Base-by-base conservation (phyloP, 2,888 invertebrate genomes). In the Noctua comes region DNA sequence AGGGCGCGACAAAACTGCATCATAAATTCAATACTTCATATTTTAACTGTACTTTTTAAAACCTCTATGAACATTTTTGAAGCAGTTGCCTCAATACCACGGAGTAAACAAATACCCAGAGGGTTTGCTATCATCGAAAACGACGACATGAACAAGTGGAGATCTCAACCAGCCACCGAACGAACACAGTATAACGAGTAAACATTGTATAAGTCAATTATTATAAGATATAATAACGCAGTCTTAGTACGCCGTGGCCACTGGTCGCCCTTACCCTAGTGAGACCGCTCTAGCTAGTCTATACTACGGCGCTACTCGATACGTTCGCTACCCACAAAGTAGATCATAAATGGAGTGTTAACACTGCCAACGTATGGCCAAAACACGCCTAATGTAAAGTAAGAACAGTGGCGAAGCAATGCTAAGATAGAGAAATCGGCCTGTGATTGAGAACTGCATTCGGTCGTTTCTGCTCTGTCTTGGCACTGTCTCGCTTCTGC, bases 191-290 rank as follows among this genome's bases (percentile, higher is more conserved):
- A 93, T 92, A 94, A 94, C 93, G 92, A 94, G 91, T 95, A 94
- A 94, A 94, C 92, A 94, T 93, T 93, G 91, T 94, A 93, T 94
- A 93, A 85, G 86, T 86, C 88, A 82, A 83, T 86, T 82, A 84
- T 80, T 83, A 83, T 83, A 84, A 87, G 87, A 85, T 91, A 91
- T 92, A 91, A 90, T 93, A 95, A 94, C 92, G 96, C 96, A 96
- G 96, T 96, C 96, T 96, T 96, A 93, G 91, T 93, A 93, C 93
- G 93, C 95, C 94, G 93, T 92, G 92, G 89, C 90, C 92, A 91
- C 91, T 90, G 91, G 86, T 89, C 89, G 86, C 89, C 88, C 88
- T 92, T 92, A 92, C 92, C 93, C 92, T 93, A 92, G 91, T 89
- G 92, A 93, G 94, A 94, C 93, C 92, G 93, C 93, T 92, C 91